Evolutionary conservation across 1,140 invertebrate genomes (phyloP).

Genomic region (Drosophila triauraria): DNA sequence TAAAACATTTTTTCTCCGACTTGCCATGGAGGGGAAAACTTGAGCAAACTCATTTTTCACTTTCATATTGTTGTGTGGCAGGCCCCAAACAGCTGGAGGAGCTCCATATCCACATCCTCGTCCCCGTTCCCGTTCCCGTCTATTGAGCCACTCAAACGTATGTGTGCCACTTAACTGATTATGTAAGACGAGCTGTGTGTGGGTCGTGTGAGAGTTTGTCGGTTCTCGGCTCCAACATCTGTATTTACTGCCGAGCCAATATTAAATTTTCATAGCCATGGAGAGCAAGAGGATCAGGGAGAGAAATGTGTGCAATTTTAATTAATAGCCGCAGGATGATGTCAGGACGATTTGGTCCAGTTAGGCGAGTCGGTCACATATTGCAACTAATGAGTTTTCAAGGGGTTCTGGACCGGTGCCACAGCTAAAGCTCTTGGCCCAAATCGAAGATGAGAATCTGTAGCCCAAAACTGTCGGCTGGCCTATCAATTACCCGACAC

Average conservation of each 20-base stretch:
- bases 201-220: constrained; percentile 18
- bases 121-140: neutral
- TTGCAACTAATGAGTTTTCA: constrained; percentile 57
- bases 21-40: constrained; percentile 54
- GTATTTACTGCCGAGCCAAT: constrained; percentile 56
- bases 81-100: constrained; percentile 16
- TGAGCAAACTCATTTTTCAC: constrained; percentile 78
- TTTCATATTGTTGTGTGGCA: constrained; percentile 74
- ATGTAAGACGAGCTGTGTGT: constrained; percentile 57
- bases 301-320: constrained; percentile 67
- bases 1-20: constrained; percentile 56
- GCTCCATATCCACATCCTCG: constrained; percentile 6
- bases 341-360: constrained; percentile 27
- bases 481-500: constrained; percentile 69
- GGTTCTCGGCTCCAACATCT: constrained; percentile 43
- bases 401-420: constrained; percentile 17
- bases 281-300: constrained; percentile 6
- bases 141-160: constrained; percentile 23
- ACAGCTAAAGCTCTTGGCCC: constrained; percentile 1
- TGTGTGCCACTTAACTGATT: constrained; percentile 78
- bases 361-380: constrained; percentile 29
- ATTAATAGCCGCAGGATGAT: constrained; percentile 66
- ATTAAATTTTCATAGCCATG: constrained; percentile 59
- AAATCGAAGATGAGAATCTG: constrained; percentile 60
- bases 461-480: constrained; percentile 32